Evolutionary conservation across 92 coral and sea anemone genomes (phyloP).

Genomic region (Heliopora coerulea): DNA sequence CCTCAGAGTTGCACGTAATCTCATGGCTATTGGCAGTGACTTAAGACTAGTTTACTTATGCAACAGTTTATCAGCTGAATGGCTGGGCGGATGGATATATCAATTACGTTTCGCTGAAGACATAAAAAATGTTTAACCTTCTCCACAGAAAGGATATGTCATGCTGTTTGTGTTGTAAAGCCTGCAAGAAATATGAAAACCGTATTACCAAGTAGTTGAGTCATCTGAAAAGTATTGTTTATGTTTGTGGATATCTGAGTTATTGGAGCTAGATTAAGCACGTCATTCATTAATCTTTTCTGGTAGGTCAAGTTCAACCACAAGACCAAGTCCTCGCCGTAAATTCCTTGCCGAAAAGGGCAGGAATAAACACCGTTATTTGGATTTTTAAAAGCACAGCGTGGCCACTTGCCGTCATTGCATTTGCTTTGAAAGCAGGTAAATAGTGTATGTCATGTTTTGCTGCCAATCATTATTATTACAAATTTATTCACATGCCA

Average conservation of each 20-base stretch:
- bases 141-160: background rate
- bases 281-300: conserved; percentile 12
- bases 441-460: background rate
- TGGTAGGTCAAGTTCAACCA: background rate
- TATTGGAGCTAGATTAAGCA: background rate
- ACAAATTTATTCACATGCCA: conserved; percentile 9
- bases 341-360: background rate
- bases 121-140: background rate
- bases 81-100: no score
- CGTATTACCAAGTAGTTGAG: background rate
- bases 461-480: background rate
- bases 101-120: no score
- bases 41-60: no score
- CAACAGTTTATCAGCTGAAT: no score
- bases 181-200: background rate
- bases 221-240: conserved; percentile 14
- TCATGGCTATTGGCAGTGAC: no score
- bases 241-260: conserved; percentile 8
- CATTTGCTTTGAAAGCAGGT: conserved; percentile 1
- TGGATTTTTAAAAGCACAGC: conserved; percentile 7
- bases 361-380: background rate
- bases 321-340: background rate
- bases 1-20: no score
- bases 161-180: background rate
- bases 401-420: background rate